A percentile compares a stretch with the other conserved stretches of the same genome.
phyloP scores from a whole-genome alignment of 1,140 invertebrate species.

The Euura lappo region DNA sequence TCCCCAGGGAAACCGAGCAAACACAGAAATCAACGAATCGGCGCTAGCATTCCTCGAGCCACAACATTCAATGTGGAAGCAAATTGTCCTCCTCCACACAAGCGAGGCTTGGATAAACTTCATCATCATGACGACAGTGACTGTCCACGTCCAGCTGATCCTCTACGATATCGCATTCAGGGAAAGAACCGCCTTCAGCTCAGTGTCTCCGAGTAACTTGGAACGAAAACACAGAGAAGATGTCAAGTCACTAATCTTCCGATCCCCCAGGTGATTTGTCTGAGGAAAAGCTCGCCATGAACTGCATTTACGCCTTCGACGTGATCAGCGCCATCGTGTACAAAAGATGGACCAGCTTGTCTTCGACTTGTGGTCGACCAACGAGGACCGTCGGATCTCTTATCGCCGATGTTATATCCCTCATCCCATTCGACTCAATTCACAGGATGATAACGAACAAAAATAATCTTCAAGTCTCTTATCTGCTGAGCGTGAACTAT shows the following conservation, averaged over 20 bases:
- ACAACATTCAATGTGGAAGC: neutral
- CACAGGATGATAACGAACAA: neutral
- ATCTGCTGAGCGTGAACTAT: neutral
- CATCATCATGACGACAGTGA: neutral
- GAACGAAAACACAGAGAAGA: neutral
- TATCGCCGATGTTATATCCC: neutral
- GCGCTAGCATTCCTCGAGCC: neutral
- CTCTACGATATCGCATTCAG: neutral
- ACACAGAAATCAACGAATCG: no score
- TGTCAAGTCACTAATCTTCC: neutral
- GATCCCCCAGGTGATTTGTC: neutral
- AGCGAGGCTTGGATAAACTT: neutral
- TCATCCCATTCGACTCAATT: neutral
- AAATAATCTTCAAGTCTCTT: neutral
- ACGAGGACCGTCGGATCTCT: neutral
- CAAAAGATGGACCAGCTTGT: neutral
- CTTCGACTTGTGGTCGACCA: neutral
- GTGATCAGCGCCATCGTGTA: neutral
- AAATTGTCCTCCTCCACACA: neutral
- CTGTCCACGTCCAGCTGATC: neutral
- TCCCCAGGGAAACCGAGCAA: no score
- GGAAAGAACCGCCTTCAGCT: neutral
- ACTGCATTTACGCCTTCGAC: neutral
- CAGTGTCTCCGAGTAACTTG: neutral
- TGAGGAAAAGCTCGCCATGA: neutral